Evolutionary conservation across 1,140 invertebrate genomes (phyloP), one percentile per base, ranked within the genome.

Genomic region (Dendrolimus kikuchii): DNA sequence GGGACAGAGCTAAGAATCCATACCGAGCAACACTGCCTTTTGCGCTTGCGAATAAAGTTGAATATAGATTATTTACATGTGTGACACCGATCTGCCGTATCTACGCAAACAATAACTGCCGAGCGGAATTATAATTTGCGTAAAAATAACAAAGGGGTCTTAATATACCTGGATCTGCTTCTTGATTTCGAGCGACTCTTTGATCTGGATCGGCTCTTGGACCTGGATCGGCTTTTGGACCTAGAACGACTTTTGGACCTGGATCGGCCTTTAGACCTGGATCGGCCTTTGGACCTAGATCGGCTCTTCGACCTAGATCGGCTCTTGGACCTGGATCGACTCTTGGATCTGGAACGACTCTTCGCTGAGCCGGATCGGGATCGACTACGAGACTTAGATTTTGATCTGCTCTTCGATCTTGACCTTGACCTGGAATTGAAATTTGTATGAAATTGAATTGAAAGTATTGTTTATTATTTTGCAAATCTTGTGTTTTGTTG

Each of bases 241-340:
- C 68, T 57, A 5, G 81, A 87, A 48, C 77, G 38, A 56, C 86
- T 66, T 60, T 82, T 74, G 40, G 89, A 87, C 60, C 83, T 63
- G 62, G 89, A 85, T 49, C 81, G 48, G 70, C 89, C 76, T 58
- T 85, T 77, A 42, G 88, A 87, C 57, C 81, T 71, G 41, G 87
- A 88, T 4, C 75, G 71, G 37, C 81, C 86, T 23, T 78, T 81
- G 4, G 87, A 89, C 55, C 77, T 64, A 2, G 87, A 83, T 7
- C 70, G 58, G 37, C 72, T 74, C 53, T 67, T 74, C n/a, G 80
- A 82, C 46, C 67, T 61, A 0, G 81, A 83, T 6, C 66, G 60
- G 46, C 82, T 85, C 39, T 69, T 72, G 5, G 68, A 71, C 4
- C 59, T 59, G 4, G 80, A 84, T 7, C 75, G 62, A 49, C 70